Percentiles rank a stretch among this genome's conserved stretches.
Evolutionary conservation across 2,113 vertebrate species (phyloP).

Genomic region (Notothenia coriiceps): DNA sequence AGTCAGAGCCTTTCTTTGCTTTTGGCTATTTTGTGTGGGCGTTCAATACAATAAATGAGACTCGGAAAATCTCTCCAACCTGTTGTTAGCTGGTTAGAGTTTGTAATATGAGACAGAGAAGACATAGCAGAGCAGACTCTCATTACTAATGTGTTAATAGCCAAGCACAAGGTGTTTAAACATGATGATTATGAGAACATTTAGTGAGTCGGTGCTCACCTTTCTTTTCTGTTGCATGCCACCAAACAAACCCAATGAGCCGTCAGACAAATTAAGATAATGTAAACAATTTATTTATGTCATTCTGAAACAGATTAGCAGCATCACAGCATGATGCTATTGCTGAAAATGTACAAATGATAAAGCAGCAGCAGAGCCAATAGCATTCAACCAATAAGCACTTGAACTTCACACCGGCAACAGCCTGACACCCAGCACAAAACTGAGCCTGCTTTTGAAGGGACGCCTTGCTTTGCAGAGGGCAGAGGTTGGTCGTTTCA

Average conservation of each 20-base stretch:
- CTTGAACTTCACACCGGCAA: slow-evolving; percentile 6
- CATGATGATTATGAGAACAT: neutral
- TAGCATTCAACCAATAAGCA: neutral
- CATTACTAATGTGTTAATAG: neutral
- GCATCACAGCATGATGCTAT: neutral
- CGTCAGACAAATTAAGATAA: neutral
- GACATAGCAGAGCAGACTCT: neutral
- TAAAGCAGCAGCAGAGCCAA: slow-evolving; percentile 3
- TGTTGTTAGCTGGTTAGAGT: slow-evolving; percentile 7
- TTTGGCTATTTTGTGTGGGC: slow-evolving; percentile 8
- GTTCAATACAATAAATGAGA: slow-evolving; percentile 20
- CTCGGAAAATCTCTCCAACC: slow-evolving; percentile 7
- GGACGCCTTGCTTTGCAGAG: slow-evolving; percentile 11
- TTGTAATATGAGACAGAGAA: slow-evolving; percentile 28
- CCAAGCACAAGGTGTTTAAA: too few relatives aligned
- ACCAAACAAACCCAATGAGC: neutral
- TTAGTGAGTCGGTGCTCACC: neutral
- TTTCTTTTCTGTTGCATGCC: neutral
- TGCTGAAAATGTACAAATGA: neutral
- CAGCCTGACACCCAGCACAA: neutral
- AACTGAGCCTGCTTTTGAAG: neutral
- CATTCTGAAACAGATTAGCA: neutral
- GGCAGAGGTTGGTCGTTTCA: slow-evolving; percentile 50
- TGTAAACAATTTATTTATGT: neutral
- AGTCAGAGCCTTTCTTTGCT: slow-evolving; percentile 26